phyloP scores from a whole-genome alignment of 2,113 vertebrate species.

The Rafetus swinhoei region DNA sequence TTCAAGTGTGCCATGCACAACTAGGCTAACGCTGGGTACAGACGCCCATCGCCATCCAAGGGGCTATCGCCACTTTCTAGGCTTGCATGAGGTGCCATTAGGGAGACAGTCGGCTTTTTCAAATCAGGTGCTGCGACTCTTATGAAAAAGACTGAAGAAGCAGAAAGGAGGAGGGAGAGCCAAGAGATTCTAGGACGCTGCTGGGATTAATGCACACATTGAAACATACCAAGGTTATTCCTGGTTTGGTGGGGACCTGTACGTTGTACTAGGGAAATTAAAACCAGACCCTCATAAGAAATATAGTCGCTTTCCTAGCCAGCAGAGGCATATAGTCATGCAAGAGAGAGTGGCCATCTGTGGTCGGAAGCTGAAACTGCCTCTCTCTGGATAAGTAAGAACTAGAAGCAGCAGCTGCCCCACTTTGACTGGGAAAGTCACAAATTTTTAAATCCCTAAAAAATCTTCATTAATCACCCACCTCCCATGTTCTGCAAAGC shows the following conservation, averaged over 20 bases:
- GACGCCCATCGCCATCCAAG: neutral
- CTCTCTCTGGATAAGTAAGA: no score
- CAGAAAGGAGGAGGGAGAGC: neutral
- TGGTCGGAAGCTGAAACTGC: no score
- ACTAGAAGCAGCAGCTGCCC: no score
- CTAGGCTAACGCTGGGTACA: rapidly evolving
- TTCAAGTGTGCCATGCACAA: rapidly evolving
- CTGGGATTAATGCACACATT: no score
- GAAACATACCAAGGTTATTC: neutral
- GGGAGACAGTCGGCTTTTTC: rapidly evolving
- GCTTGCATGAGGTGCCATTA: neutral
- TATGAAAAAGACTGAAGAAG: neutral
- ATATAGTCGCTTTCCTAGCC: no score
- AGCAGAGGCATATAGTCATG: no score
- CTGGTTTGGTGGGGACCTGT: neutral
- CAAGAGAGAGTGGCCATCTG: no score
- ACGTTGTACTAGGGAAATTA: no score
- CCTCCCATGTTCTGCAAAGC: rapidly evolving
- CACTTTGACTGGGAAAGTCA: no score
- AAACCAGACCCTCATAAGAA: no score
- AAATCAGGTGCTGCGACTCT: neutral
- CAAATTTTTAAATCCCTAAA: no score
- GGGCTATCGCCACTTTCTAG: rapidly evolving
- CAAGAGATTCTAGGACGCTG: neutral
- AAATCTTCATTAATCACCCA: neutral